These are phyloP conservation scores for Pseudomyrmex dendroicus DNA, from an alignment of 1,140 invertebrate genomes.

Conservation along the genomic window DNA sequence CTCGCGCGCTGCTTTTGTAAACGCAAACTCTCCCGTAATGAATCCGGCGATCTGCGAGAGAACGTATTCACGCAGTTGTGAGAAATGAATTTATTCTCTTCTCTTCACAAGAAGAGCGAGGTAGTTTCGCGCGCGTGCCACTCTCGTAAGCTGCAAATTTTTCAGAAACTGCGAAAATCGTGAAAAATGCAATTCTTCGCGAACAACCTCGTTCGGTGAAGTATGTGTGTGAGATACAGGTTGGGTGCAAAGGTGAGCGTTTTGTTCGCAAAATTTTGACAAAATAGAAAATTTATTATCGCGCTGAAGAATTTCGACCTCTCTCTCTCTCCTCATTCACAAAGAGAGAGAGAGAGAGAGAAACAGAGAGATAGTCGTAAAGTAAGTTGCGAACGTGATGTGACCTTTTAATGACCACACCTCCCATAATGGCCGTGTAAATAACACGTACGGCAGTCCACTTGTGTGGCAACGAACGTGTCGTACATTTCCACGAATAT, in stretches of 20 bases:
- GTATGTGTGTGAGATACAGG: too few species aligned
- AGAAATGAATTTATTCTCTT: not conserved
- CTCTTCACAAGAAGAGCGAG: not conserved
- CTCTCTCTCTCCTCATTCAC: too few species aligned
- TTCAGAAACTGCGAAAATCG: too few species aligned
- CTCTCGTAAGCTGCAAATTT: too few species aligned
- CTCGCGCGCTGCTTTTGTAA: not conserved
- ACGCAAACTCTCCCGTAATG: conserved; percentile 5
- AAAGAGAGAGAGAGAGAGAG: too few species aligned
- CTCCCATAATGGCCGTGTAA: conserved; percentile 25
- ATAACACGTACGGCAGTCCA: conserved; percentile 37
- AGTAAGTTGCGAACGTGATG: not conserved
- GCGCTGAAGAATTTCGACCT: not conserved
- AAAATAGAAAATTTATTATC: not conserved
- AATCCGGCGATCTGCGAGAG: conserved; percentile 10
- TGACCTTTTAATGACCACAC: conserved; percentile 25
- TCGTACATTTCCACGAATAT: conserved; percentile 44
- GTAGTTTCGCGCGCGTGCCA: not conserved
- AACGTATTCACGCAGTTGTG: not conserved
- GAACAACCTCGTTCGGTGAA: too few species aligned
- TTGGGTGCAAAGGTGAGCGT: too few species aligned
- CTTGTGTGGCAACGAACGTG: conserved; percentile 28
- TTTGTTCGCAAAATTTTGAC: too few species aligned
- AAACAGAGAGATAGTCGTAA: too few species aligned
- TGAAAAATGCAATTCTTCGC: too few species aligned